Percentiles rank a stretch among this genome's conserved stretches.
phyloP scores from a whole-genome alignment of 2,113 vertebrate genomes.

The Oxyruncus cristatus region DNA sequence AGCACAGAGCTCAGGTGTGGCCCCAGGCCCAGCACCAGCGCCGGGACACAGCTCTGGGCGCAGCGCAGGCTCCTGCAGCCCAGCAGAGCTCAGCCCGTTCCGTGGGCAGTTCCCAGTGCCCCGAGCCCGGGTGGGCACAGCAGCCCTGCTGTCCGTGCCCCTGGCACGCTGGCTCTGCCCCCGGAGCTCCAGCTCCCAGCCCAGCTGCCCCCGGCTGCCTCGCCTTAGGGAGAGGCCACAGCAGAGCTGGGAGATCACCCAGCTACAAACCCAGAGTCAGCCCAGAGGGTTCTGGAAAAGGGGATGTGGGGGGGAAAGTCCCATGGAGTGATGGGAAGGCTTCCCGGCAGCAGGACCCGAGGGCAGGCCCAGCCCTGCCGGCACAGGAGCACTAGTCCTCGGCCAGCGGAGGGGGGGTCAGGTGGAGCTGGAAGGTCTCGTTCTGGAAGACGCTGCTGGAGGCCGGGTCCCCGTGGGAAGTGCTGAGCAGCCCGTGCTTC shows the following conservation, averaged over 20 bases:
- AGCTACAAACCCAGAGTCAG: not conserved
- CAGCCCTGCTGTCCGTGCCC: not conserved
- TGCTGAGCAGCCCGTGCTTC: constrained; percentile 71
- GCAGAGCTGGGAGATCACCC: not conserved
- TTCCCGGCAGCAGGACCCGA: not conserved
- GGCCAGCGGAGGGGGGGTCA: constrained; percentile 83
- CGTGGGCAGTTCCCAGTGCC: not conserved
- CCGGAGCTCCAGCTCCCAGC: not conserved
- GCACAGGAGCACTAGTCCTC: constrained; percentile 76
- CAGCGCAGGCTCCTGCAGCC: not conserved
- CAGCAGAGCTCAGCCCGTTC: not conserved
- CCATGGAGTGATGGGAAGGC: rapidly evolving
- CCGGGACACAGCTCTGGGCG: not conserved
- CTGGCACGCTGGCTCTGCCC: not conserved
- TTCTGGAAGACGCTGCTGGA: constrained; percentile 84
- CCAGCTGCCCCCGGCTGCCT: not conserved
- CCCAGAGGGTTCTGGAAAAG: not conserved
- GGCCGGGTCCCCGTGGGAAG: constrained; percentile 71
- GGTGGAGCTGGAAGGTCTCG: constrained; percentile 87
- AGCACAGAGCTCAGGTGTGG: not conserved
- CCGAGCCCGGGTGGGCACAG: not conserved
- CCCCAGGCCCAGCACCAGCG: not conserved
- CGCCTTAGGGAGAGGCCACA: rapidly evolving
- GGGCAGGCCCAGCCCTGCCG: not conserved
- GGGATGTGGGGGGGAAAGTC: rapidly evolving